A percentile compares a stretch with the other conserved stretches of the same genome.
phyloP scores from a whole-genome alignment of 2,797 vertebrate genomes.

The Helostoma temminkii region DNA sequence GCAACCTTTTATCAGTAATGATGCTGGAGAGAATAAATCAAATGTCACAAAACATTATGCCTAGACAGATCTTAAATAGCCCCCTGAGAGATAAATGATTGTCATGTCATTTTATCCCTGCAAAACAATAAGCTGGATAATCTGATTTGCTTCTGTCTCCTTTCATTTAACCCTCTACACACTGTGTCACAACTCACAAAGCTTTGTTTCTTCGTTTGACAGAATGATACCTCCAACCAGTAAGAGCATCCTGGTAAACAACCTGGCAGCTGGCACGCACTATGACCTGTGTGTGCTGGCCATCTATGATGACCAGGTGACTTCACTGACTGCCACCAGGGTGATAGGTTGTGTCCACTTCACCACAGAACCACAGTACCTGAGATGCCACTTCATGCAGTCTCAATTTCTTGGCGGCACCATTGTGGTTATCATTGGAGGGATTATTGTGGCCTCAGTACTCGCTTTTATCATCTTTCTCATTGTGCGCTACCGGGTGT shows the following conservation, averaged over 20 bases:
- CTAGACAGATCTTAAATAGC: slow-evolving; percentile 59
- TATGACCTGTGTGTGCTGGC: slow-evolving; percentile 98
- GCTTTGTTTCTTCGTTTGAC: neutral
- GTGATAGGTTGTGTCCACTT: slow-evolving; percentile 97
- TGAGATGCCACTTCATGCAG: slow-evolving; percentile 99
- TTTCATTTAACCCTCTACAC: slow-evolving; percentile 59
- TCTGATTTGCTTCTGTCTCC: slow-evolving; percentile 63
- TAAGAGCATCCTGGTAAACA: slow-evolving; percentile 97
- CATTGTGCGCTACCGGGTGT: slow-evolving; percentile 98
- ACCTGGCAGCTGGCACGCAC: slow-evolving; percentile 92
- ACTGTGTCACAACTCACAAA: slow-evolving; percentile 40
- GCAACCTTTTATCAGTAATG: slow-evolving; percentile 55
- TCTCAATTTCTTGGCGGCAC: slow-evolving; percentile 99
- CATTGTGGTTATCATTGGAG: slow-evolving; percentile 98
- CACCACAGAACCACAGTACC: slow-evolving; percentile 95
- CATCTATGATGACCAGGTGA: slow-evolving; percentile 97
- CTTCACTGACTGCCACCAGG: slow-evolving; percentile 94
- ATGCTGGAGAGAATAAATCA: slow-evolving; percentile 58
- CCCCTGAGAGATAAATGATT: slow-evolving; percentile 66
- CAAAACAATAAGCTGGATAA: slow-evolving; percentile 71
- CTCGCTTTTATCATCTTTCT: slow-evolving; percentile 99
- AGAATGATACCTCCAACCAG: slow-evolving; percentile 99
- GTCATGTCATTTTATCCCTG: slow-evolving; percentile 63
- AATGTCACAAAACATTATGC: slow-evolving; percentile 66
- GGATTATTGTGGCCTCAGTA: slow-evolving; percentile 97